Percentiles rank a stretch among this genome's conserved stretches.
Conservation (phyloP, 2,113 vertebrate genomes). For the Dermatemys mawii region DNA sequence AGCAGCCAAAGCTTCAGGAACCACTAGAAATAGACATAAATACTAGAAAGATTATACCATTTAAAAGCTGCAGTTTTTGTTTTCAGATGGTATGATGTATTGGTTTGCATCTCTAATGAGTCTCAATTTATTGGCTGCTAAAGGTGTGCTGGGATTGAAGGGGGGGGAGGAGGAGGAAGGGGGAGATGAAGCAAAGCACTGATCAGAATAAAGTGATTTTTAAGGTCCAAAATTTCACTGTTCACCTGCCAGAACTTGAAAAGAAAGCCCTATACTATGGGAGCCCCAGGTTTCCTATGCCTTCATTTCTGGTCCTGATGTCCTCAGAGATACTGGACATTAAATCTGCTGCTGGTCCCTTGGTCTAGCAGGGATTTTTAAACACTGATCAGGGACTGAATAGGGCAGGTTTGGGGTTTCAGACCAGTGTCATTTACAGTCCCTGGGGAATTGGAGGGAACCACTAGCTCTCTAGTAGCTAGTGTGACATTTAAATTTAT, state of each 20-base stretch:
- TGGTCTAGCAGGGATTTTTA: neutral
- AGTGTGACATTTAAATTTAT: neutral
- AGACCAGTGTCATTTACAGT: neutral
- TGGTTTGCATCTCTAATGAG: neutral
- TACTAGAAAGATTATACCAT: neutral
- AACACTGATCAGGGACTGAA: neutral
- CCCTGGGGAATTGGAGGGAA: neutral
- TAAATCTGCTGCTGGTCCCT: neutral
- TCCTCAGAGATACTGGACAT: neutral
- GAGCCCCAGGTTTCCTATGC: neutral
- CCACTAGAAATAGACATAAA: neutral
- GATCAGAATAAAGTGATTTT: neutral
- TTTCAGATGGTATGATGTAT: neutral
- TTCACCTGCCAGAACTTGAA: neutral
- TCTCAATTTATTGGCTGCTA: neutral
- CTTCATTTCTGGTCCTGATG: neutral
- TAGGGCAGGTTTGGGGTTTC: neutral
- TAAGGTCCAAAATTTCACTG: neutral
- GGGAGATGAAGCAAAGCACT: neutral
- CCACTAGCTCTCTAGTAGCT: neutral
- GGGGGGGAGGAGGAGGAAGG: neutral
- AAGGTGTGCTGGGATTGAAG: neutral
- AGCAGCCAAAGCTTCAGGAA: neutral
- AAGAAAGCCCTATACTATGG: neutral
- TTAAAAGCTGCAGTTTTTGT: conserved; percentile 6